Evolutionary conservation across 2,797 vertebrate genomes (phyloP), one percentile per base, ranked within the genome.

Genomic region (Harpagifer antarcticus): DNA sequence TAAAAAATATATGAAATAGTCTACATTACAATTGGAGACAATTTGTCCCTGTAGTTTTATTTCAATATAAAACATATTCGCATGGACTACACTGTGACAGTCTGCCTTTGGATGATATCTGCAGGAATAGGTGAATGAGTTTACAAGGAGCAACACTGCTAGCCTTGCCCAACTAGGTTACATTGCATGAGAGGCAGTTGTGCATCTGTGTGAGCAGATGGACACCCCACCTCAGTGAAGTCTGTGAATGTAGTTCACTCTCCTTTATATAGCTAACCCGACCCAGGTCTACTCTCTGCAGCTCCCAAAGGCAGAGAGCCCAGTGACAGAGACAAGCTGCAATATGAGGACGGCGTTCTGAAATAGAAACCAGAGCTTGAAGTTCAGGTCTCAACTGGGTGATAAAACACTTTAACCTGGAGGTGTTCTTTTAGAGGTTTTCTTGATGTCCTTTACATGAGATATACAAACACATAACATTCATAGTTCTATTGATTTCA

Each of bases 261-360:
- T 85, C 83, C 88, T 92, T 87, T 83, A 89, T 86, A 89, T 88
- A 89, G 73, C 81, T 62, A 74, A 83, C 83, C 76, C 55, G 5
- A 54, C 59, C 62, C 50, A 62, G 74, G 79, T 86, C 80, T 75
- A 60, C 73, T 50, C 72, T 27, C 65, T 64, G 75, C 67, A 58
- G 53, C 73, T 87, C 88, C 87, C 27, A 52, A 43, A 81, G 89
- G 76, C 86, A 33, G 62, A 70, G 62, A 69, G 77, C 80, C 27
- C 70, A 63, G 82, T 57, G 27, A n/a, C 65, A 1, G 8, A 48
- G 74, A 65, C 14, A 43, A 23, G 6, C 2, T 0, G 3, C 12
- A 73, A 47, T 49, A 19, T 3, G 11, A 84, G 72, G 67, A 53
- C 61, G 11, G 49, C 19, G 16, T 14, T 13, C 77, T 66, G 66